phyloP scores from a whole-genome alignment of 1,140 invertebrate species.

The Aphaenogaster ashmeadi region DNA sequence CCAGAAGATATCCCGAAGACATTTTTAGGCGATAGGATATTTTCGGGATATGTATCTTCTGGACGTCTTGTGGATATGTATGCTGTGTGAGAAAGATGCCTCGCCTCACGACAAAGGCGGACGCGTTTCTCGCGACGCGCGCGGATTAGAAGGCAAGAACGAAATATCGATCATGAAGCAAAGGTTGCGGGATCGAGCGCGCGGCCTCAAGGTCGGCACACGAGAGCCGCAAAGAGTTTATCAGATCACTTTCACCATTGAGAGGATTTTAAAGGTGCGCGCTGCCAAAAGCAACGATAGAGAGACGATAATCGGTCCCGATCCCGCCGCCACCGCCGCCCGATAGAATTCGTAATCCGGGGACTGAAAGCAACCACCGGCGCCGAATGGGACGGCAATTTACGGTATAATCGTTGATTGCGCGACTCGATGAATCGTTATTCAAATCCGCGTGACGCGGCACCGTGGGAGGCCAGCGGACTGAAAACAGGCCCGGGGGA shows the following conservation, averaged over 20 bases:
- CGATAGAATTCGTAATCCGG: conserved; percentile 58
- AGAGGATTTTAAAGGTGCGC: conserved; percentile 44
- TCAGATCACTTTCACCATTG: conserved; percentile 74
- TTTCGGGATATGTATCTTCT: not conserved
- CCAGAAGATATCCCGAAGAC: no score
- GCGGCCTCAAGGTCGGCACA: conserved; percentile 64
- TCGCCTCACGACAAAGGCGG: not conserved
- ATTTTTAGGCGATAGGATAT: no score
- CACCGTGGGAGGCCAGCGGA: conserved; percentile 26
- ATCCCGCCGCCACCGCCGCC: not conserved
- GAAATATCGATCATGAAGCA: conserved; percentile 27
- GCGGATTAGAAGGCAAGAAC: conserved; percentile 10
- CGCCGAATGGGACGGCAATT: conserved; percentile 67
- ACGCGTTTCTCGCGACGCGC: not conserved
- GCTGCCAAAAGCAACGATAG: conserved; percentile 7
- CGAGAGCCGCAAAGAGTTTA: conserved; percentile 42
- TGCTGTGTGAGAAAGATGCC: no score
- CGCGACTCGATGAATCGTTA: conserved; percentile 71
- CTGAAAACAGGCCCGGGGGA: conserved; percentile 53
- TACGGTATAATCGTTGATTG: conserved; percentile 73
- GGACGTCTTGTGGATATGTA: no score
- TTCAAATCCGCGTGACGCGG: conserved; percentile 68
- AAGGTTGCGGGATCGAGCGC: conserved; percentile 47
- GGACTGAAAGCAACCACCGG: conserved; percentile 29
- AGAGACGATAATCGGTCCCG: conserved; percentile 50